A percentile compares a stretch with the other conserved stretches of the same genome.
Evolutionary conservation across 1,140 invertebrate genomes (phyloP).

Genomic region (Drosophila leontia): DNA sequence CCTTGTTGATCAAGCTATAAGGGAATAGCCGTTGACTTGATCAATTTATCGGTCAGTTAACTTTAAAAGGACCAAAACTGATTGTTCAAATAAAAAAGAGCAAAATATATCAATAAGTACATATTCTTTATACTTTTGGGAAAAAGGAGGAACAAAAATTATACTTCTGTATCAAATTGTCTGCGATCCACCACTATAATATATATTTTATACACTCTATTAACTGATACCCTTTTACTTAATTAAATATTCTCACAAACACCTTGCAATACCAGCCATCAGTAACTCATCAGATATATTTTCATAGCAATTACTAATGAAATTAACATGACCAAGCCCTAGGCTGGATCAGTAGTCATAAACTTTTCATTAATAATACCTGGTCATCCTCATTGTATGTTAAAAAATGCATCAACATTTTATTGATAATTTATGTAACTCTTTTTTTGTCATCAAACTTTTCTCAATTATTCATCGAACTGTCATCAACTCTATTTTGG

Average conservation of each 20-base stretch:
- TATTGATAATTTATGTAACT: background rate
- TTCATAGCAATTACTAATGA: no score
- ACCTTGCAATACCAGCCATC: no score
- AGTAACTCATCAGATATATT: no score
- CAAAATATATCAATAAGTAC: background rate
- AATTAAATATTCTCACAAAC: no score
- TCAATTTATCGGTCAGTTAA: conserved; percentile 11
- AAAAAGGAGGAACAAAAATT: no score
- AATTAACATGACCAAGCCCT: no score
- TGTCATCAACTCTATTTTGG: no score
- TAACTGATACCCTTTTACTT: no score
- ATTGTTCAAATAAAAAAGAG: background rate
- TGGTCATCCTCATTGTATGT: background rate
- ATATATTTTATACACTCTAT: no score
- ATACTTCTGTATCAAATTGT: background rate
- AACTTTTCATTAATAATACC: background rate
- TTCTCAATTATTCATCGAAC: background rate
- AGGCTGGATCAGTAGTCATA: background rate
- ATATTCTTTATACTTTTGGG: background rate
- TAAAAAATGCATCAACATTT: background rate
- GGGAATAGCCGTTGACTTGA: background rate
- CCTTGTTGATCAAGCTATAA: background rate
- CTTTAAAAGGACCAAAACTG: background rate
- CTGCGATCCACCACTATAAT: background rate
- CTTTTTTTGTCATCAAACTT: background rate